These are phyloP conservation scores for Bombus haemorrhoidalis DNA, from an alignment of 1,140 invertebrate species.

Conservation along the genomic window DNA sequence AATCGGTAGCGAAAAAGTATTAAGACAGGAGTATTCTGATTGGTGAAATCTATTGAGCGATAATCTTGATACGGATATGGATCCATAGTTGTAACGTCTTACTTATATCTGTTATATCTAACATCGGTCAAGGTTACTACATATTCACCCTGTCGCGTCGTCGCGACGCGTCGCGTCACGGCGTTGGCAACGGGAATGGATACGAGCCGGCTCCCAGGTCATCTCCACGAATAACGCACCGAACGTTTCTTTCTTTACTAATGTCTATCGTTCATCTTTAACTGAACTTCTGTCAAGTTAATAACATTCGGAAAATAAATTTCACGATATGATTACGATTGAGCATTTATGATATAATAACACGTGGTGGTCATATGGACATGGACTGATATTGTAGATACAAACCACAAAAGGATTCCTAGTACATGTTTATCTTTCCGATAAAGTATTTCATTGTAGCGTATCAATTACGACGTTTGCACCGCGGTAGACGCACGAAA, in stretches of 20 bases:
- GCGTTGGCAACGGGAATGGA: slow-evolving; percentile 27
- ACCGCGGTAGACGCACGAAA: not conserved
- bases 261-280: slow-evolving; percentile 2
- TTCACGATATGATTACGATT: not conserved
- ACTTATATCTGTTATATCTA: slow-evolving; percentile 42
- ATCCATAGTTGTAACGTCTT: slow-evolving; percentile 3
- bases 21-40: not conserved
- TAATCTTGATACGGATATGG: not conserved
- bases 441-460: not conserved
- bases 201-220: slow-evolving; percentile 29
- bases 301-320: not conserved
- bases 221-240: slow-evolving; percentile 56
- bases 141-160: slow-evolving; percentile 19
- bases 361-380: not conserved
- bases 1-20: not conserved
- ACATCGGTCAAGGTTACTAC: slow-evolving; percentile 62
- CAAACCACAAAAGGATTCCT: not conserved
- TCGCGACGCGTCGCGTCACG: not conserved
- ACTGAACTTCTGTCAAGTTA: not conserved
- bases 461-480: not conserved
- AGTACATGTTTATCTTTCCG: not conserved
- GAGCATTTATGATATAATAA: not conserved
- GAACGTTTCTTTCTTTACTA: slow-evolving; percentile 33
- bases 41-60: not conserved
- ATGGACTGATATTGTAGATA: not conserved